Percentiles rank a stretch among this genome's conserved stretches.
Evolutionary conservation across 1,140 invertebrate species (phyloP).

Genomic region (Neodiprion virginianus): DNA sequence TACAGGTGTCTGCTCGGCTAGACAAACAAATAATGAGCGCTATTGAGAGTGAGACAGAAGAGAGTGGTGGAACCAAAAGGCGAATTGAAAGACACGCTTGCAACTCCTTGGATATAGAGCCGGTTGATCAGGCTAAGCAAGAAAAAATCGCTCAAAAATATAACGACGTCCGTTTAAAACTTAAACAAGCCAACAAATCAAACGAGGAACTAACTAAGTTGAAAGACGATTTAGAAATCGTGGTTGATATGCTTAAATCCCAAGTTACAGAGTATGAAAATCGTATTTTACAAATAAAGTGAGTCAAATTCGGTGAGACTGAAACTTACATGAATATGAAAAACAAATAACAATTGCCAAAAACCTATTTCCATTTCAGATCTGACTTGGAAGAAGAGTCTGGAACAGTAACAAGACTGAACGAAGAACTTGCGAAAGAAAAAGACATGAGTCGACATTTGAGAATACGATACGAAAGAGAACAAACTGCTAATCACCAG

Average conservation of each 20-base stretch:
- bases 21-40: conserved; percentile 66
- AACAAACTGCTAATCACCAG: conserved; percentile 37
- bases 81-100: conserved; percentile 34
- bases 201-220: conserved; percentile 57
- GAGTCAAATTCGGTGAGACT: conserved; percentile 13
- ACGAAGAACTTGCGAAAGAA: conserved; percentile 49
- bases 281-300: conserved; percentile 52
- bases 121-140: conserved; percentile 29
- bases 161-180: conserved; percentile 36
- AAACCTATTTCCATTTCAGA: conserved; percentile 27
- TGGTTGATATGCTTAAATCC: conserved; percentile 49
- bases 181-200: conserved; percentile 47
- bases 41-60: conserved; percentile 58
- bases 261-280: conserved; percentile 53
- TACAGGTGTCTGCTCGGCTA: conserved; percentile 66
- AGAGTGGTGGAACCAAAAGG: conserved; percentile 16
- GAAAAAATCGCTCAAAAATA: conserved; percentile 39
- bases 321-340: no score
- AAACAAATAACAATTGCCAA: conserved; percentile 8
- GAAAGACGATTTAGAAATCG: conserved; percentile 55
- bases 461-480: conserved; percentile 44
- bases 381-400: conserved; percentile 45
- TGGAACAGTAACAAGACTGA: conserved; percentile 39
- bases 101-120: conserved; percentile 34
- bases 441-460: conserved; percentile 42